Conservation (phyloP, 2,797 vertebrate genomes). For the Cottoperca gobio region DNA sequence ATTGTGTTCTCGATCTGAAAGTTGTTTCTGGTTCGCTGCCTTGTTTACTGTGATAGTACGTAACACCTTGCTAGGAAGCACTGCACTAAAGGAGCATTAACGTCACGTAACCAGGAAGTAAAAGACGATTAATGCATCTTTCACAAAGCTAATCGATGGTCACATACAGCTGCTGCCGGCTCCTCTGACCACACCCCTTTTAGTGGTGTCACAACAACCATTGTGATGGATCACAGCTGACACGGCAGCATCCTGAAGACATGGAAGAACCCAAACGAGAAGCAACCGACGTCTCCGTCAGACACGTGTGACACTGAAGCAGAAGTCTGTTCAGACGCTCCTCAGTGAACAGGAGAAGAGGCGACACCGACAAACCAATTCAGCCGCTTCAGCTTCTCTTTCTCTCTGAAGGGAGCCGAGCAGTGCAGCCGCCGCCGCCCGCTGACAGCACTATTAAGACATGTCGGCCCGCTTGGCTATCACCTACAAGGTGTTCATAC, state of each 20-base stretch:
- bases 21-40: background rate
- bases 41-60: slow-evolving; percentile 1
- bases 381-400: slow-evolving; percentile 43
- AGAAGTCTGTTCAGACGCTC: slow-evolving; percentile 18
- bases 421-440: slow-evolving; percentile 11
- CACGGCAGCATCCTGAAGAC: no score
- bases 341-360: slow-evolving; percentile 16
- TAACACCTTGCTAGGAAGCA: background rate
- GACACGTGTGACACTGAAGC: background rate
- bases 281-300: background rate
- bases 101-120: background rate
- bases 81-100: no score
- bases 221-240: no score
- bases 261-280: no score
- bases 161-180: background rate
- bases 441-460: slow-evolving; percentile 57
- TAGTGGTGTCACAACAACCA: background rate
- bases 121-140: slow-evolving; percentile 9
- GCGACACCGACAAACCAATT: slow-evolving; percentile 45
- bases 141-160: slow-evolving; percentile 6
- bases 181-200: background rate
- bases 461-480: slow-evolving; percentile 25
- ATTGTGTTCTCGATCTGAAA: background rate
- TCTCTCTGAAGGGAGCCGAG: slow-evolving; percentile 20
- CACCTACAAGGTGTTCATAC: slow-evolving; percentile 17